Evolutionary conservation across 2,888 invertebrate genomes (phyloP).

Genomic region (Halictus ligatus): DNA sequence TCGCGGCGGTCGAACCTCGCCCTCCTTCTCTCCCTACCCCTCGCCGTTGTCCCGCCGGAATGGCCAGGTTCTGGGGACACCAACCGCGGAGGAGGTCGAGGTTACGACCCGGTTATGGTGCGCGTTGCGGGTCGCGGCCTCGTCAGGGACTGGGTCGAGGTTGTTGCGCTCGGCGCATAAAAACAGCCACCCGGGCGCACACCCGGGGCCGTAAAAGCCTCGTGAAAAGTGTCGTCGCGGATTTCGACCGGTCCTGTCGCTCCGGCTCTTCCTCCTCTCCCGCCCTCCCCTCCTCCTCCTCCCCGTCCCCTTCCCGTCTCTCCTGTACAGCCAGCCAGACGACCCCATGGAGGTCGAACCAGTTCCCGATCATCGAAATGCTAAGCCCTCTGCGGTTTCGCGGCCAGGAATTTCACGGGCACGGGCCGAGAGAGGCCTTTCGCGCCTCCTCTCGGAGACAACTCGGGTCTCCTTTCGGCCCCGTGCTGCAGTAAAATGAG

Average conservation of each 20-base stretch:
- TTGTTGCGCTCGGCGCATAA: constrained; percentile 55
- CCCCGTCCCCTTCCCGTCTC: background rate
- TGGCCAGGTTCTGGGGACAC: constrained; percentile 46
- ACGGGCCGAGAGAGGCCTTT: constrained; percentile 30
- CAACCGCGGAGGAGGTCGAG: constrained; percentile 67
- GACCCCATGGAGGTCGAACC: constrained; percentile 71
- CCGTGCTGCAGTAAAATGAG: background rate
- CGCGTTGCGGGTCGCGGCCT: constrained; percentile 75
- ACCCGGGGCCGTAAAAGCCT: constrained; percentile 17
- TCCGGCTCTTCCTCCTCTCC: constrained; percentile 21
- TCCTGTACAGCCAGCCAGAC: constrained; percentile 22
- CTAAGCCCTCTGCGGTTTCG: constrained; percentile 22
- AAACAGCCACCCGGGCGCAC: constrained; percentile 32
- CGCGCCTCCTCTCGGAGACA: constrained; percentile 18
- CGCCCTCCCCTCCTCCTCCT: background rate
- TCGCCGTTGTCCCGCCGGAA: constrained; percentile 37
- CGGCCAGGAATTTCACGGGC: constrained; percentile 43
- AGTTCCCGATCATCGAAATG: constrained; percentile 59
- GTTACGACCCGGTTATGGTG: constrained; percentile 68
- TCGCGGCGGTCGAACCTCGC: constrained; percentile 32
- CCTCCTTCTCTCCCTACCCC: background rate
- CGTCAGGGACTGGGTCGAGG: constrained; percentile 78
- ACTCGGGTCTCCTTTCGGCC: background rate
- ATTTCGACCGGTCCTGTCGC: constrained; percentile 52
- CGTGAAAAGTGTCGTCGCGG: constrained; percentile 42